Evolutionary conservation across 2,888 invertebrate species (phyloP).

Genomic region (Mythimna albipuncta): DNA sequence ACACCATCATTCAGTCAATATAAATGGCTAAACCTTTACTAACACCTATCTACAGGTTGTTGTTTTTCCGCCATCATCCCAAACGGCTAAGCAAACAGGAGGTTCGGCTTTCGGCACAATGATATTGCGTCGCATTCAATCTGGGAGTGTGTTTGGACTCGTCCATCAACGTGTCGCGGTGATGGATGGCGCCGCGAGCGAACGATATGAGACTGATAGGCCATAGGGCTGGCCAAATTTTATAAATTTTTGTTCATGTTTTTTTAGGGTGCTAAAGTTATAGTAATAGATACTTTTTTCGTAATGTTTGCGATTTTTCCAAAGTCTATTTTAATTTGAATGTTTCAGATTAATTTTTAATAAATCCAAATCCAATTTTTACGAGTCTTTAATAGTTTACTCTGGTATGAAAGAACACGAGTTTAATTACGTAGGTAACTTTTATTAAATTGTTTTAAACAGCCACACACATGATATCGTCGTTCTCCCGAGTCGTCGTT

Average conservation of each 20-base stretch:
- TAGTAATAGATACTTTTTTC: slow-evolving; percentile 13
- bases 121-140: slow-evolving; percentile 61
- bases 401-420: too few species aligned
- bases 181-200: slow-evolving; percentile 58
- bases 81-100: slow-evolving; percentile 42
- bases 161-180: slow-evolving; percentile 64
- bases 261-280: slow-evolving; percentile 6
- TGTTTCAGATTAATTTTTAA: not conserved
- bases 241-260: slow-evolving; percentile 3
- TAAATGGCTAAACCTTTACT: slow-evolving; percentile 24
- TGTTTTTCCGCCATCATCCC: slow-evolving; percentile 46
- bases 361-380: not conserved
- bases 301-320: slow-evolving; percentile 8
- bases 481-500: too few species aligned
- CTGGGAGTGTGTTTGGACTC: slow-evolving; percentile 66
- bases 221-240: slow-evolving; percentile 43
- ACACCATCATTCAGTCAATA: slow-evolving; percentile 24
- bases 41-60: slow-evolving; percentile 56
- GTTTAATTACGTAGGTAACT: too few species aligned
- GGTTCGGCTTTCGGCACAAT: slow-evolving; percentile 49
- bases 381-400: not conserved
- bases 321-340: not conserved
- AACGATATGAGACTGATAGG: slow-evolving; percentile 38
- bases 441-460: too few species aligned
- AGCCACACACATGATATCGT: too few species aligned